A percentile compares a stretch with the other conserved stretches of the same genome.
phyloP scores from a whole-genome alignment of 2,113 vertebrate species.

The Oncorhynchus gorbuscha region DNA sequence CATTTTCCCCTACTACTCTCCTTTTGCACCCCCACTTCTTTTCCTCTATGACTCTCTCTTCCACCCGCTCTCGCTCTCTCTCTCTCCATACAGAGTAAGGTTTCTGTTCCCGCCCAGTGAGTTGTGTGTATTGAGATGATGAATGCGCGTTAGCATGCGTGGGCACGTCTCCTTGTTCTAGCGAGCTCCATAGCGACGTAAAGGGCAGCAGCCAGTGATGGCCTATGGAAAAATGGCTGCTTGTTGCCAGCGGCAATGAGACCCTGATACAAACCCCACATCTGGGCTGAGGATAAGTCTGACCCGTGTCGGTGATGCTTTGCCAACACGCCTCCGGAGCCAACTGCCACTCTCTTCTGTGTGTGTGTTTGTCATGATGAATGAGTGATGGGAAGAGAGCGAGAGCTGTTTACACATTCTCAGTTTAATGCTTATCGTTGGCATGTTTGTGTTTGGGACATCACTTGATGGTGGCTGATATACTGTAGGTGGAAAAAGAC shows the following conservation, averaged over 20 bases:
- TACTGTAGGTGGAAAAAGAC: background rate
- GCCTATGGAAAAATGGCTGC: slow-evolving; percentile 55
- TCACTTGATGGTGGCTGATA: background rate
- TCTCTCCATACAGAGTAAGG: background rate
- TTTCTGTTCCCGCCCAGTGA: too few species aligned
- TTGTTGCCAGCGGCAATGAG: slow-evolving; percentile 22
- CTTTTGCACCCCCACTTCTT: too few species aligned
- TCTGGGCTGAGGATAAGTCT: slow-evolving; percentile 44
- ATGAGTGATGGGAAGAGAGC: too few species aligned
- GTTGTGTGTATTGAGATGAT: slow-evolving; percentile 38
- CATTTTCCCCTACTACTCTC: too few species aligned
- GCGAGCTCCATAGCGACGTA: slow-evolving; percentile 54
- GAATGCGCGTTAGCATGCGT: slow-evolving; percentile 50
- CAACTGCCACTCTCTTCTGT: background rate
- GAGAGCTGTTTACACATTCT: too few species aligned
- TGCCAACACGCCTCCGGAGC: background rate
- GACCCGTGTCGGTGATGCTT: slow-evolving; percentile 1
- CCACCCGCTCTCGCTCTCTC: too few species aligned
- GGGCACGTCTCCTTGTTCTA: slow-evolving; percentile 50
- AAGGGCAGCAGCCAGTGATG: slow-evolving; percentile 57
- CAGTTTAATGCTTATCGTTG: background rate
- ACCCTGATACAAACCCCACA: slow-evolving; percentile 25
- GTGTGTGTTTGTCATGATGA: too few species aligned
- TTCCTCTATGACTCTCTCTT: background rate
- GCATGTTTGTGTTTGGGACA: background rate